These are phyloP conservation scores for Kobus ellipsiprymnus DNA, from an alignment of 2,113 vertebrate genomes.

Conservation along the genomic window DNA sequence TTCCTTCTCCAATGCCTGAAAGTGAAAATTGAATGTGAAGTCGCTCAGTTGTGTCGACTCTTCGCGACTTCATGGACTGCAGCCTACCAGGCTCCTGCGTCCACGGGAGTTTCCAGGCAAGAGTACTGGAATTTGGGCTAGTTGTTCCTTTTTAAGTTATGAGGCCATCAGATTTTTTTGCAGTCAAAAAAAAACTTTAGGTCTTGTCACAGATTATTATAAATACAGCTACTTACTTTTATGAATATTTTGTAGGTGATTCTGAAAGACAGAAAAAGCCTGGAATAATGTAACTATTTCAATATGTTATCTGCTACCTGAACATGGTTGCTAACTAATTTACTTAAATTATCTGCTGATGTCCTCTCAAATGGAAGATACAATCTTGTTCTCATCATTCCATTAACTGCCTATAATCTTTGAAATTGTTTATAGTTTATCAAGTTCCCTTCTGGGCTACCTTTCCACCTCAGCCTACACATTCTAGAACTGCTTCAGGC, in stretches of 20 bases:
- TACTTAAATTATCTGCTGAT: constrained; percentile 33
- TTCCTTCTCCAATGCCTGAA: too few species aligned
- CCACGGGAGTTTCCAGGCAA: too few species aligned
- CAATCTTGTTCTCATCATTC: constrained; percentile 11
- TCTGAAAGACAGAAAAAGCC: background rate
- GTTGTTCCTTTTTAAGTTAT: background rate
- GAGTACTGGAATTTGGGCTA: background rate
- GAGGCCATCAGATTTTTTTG: background rate
- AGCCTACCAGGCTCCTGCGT: too few species aligned
- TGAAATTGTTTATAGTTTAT: constrained; percentile 58
- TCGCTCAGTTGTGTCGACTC: too few species aligned
- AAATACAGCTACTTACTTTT: background rate
- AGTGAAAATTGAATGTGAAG: too few species aligned
- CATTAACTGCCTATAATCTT: constrained; percentile 46
- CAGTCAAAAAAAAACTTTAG: background rate
- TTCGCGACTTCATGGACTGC: too few species aligned
- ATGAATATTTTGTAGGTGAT: background rate
- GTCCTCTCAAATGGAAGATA: background rate
- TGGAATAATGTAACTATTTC: background rate
- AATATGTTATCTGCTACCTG: background rate
- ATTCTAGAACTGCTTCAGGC: constrained; percentile 29
- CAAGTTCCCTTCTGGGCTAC: constrained; percentile 11
- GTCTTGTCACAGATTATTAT: background rate
- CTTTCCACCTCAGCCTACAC: constrained; percentile 32
- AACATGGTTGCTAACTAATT: constrained; percentile 28